Evolutionary conservation across 2,888 invertebrate species (phyloP).

Genomic region (Drosophila flavopinicola): DNA sequence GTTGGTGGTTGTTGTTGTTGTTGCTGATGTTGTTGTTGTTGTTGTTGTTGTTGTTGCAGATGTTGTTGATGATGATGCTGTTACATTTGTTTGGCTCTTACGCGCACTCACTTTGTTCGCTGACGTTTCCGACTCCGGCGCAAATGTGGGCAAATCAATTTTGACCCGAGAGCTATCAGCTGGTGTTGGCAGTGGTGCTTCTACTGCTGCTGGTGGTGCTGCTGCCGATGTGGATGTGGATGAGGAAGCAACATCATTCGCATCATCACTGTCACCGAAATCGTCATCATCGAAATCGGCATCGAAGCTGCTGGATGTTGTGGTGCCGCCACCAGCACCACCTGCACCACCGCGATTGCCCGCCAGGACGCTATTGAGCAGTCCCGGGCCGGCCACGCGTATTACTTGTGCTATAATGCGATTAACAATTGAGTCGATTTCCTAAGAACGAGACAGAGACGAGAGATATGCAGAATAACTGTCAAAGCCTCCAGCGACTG

Average conservation of each 20-base stretch:
- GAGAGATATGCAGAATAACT: slow-evolving; percentile 47
- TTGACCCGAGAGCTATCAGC: slow-evolving; percentile 85
- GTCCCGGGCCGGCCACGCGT: slow-evolving; percentile 90
- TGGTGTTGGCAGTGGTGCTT: slow-evolving; percentile 15
- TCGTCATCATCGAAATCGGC: slow-evolving; percentile 83
- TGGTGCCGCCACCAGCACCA: slow-evolving; percentile 46
- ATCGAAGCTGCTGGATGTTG: slow-evolving; percentile 84
- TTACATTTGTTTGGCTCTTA: slow-evolving; percentile 48
- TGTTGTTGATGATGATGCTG: slow-evolving; percentile 45
- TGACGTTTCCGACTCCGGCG: slow-evolving; percentile 85
- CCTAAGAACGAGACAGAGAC: slow-evolving; percentile 70
- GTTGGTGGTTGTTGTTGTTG: slow-evolving; percentile 32
- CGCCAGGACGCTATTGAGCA: slow-evolving; percentile 84
- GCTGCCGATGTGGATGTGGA: slow-evolving; percentile 7
- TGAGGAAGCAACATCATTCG: slow-evolving; percentile 11
- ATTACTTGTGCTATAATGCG: slow-evolving; percentile 86
- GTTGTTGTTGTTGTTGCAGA: too few species aligned
- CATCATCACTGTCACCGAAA: slow-evolving; percentile 46
- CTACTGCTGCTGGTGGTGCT: slow-evolving; percentile 1
- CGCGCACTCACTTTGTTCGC: slow-evolving; percentile 76
- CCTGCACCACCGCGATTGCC: slow-evolving; percentile 67
- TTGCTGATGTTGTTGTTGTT: slow-evolving; percentile 29
- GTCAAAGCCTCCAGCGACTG: slow-evolving; percentile 17
- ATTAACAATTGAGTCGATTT: slow-evolving; percentile 84
- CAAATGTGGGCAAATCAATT: slow-evolving; percentile 88